Percentiles rank a stretch among this genome's conserved stretches.
phyloP scores from a whole-genome alignment of 2,113 vertebrate genomes.

The Anolis sagrei region DNA sequence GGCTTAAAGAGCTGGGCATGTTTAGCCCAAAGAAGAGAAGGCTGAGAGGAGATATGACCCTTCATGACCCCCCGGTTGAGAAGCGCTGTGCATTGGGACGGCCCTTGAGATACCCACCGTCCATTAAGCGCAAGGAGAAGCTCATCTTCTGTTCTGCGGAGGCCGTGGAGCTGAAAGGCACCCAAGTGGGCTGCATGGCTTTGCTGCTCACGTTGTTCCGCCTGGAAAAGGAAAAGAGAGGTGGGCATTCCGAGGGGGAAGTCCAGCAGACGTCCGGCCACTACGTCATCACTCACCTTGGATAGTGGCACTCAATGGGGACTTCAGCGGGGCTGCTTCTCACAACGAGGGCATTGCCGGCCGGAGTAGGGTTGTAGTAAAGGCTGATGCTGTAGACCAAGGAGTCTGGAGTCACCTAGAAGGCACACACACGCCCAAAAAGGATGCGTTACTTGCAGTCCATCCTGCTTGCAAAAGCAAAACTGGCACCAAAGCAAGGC shows the following conservation, averaged over 20 bases:
- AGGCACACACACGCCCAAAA: too few relatives aligned
- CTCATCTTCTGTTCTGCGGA: slow-evolving; percentile 37
- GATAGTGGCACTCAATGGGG: slow-evolving; percentile 67
- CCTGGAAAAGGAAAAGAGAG: neutral
- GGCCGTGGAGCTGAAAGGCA: slow-evolving; percentile 19
- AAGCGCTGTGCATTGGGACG: too few relatives aligned
- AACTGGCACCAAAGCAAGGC: too few relatives aligned
- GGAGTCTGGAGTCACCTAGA: slow-evolving; percentile 62
- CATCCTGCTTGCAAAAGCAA: too few relatives aligned
- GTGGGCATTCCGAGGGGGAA: too few relatives aligned
- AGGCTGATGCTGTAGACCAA: slow-evolving; percentile 70
- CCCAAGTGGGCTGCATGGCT: slow-evolving; percentile 46
- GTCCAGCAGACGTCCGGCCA: neutral
- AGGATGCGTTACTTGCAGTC: too few relatives aligned
- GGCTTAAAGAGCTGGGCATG: too few relatives aligned
- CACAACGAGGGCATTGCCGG: slow-evolving; percentile 47
- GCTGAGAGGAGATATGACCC: too few relatives aligned
- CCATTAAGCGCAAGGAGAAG: slow-evolving; percentile 58
- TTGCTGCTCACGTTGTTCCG: slow-evolving; percentile 49
- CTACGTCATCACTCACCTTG: slow-evolving; percentile 4
- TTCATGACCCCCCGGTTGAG: too few relatives aligned
- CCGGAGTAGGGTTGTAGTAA: slow-evolving; percentile 57
- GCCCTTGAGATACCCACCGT: neutral
- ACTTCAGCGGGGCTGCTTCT: slow-evolving; percentile 55
- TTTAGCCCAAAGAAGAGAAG: too few relatives aligned